Percentiles rank a stretch among this genome's conserved stretches.
Evolutionary conservation across 2,888 invertebrate species (phyloP).

Genomic region (Branchipolynoe longqiensis): DNA sequence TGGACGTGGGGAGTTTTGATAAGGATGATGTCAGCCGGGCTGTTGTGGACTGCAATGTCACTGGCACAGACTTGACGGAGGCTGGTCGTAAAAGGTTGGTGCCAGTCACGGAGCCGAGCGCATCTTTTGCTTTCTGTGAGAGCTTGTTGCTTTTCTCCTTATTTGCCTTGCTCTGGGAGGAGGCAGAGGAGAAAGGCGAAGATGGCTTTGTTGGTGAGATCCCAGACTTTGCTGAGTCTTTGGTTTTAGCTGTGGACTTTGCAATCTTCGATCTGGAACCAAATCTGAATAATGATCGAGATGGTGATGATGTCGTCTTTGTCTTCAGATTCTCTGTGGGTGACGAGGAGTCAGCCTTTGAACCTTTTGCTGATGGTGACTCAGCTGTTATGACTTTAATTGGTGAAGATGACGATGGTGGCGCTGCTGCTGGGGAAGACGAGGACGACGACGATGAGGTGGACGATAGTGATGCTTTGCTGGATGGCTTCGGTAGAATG

Average conservation of each 20-base stretch:
- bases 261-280: conserved; percentile 32
- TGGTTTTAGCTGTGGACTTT: conserved; percentile 48
- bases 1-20: conserved; percentile 56
- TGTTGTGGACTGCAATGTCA: conserved; percentile 34
- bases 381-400: not conserved
- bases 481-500: conserved; percentile 58
- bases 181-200: conserved; percentile 20
- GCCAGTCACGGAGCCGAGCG: conserved; percentile 1
- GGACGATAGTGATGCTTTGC: conserved; percentile 5
- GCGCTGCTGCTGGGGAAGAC: conserved; percentile 47
- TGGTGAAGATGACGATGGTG: conserved; percentile 41
- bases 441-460: conserved; percentile 45
- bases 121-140: conserved; percentile 22
- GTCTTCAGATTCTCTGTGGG: not conserved
- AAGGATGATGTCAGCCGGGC: conserved; percentile 51
- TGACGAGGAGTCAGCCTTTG: conserved; percentile 11
- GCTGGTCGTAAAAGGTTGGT: conserved; percentile 31
- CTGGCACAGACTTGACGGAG: conserved; percentile 35
- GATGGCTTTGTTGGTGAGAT: conserved; percentile 46
- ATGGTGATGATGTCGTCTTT: conserved; percentile 24
- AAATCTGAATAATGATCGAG: conserved; percentile 39
- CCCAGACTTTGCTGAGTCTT: conserved; percentile 35
- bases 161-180: conserved; percentile 35
- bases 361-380: conserved; percentile 1
- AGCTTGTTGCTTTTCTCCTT: conserved; percentile 53